Conservation (phyloP, 2,113 vertebrate genomes). For the Orycteropus afer region DNA sequence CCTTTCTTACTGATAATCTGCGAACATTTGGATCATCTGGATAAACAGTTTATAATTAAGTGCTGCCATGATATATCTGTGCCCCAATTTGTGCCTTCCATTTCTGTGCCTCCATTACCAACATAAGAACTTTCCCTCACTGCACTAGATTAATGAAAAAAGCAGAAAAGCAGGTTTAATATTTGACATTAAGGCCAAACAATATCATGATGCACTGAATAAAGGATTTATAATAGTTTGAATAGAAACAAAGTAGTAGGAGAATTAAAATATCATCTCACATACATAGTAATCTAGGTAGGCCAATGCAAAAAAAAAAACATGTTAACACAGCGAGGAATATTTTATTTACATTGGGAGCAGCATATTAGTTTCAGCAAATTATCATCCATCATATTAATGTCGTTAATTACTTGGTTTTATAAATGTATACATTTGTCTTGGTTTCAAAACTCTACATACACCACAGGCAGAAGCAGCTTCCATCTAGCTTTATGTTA, state of each 20-base stretch:
- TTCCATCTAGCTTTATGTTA: background rate
- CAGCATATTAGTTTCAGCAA: background rate
- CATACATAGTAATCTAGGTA: background rate
- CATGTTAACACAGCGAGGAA: background rate
- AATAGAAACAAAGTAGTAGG: background rate
- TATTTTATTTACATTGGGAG: background rate
- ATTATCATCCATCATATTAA: background rate
- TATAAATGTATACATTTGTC: background rate
- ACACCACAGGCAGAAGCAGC: background rate
- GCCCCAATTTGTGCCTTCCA: background rate
- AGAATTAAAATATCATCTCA: background rate
- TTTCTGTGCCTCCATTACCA: background rate
- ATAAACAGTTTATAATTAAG: background rate
- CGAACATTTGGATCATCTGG: background rate
- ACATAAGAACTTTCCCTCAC: background rate
- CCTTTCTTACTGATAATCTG: background rate
- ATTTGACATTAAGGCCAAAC: background rate
- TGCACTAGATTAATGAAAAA: slow-evolving; percentile 2
- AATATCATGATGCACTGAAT: background rate
- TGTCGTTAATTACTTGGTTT: background rate
- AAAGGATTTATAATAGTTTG: background rate
- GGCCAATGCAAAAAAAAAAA: background rate
- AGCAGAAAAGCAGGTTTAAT: background rate
- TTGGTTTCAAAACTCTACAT: background rate
- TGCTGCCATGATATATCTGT: background rate